Conservation (phyloP, 2,113 vertebrate genomes). For the Dicaeum eximium region DNA sequence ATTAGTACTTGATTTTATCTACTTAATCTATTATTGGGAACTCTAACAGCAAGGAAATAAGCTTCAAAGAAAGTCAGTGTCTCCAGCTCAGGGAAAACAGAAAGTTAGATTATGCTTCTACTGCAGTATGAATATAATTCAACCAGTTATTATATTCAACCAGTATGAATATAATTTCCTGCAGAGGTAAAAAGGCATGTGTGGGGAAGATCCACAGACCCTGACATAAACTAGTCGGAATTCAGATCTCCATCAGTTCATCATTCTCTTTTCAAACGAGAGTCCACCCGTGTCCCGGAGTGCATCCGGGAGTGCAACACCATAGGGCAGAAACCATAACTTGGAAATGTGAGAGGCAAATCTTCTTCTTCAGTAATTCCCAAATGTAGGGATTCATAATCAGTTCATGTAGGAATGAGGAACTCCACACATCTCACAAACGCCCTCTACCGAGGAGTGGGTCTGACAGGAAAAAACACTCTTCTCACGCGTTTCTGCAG, state of each 20-base stretch:
- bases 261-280: not conserved
- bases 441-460: not conserved
- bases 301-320: accelerated
- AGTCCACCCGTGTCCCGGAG: not conserved
- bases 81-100: not conserved
- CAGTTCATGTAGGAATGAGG: not conserved
- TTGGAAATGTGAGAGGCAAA: not conserved
- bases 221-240: not conserved
- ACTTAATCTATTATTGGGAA: not conserved
- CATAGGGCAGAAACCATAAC: not conserved
- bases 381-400: not conserved
- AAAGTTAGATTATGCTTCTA: not conserved
- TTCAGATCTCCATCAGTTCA: not conserved
- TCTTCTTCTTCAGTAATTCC: not conserved
- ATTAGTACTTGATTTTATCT: not conserved
- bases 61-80: not conserved
- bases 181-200: not conserved
- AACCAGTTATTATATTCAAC: not conserved
- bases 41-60: not conserved
- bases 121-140: not conserved
- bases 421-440: not conserved
- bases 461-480: not conserved
- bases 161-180: not conserved
- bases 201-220: not conserved
- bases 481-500: not conserved